phyloP scores from a whole-genome alignment of 2,797 vertebrate species.

The Apogon talboti region DNA sequence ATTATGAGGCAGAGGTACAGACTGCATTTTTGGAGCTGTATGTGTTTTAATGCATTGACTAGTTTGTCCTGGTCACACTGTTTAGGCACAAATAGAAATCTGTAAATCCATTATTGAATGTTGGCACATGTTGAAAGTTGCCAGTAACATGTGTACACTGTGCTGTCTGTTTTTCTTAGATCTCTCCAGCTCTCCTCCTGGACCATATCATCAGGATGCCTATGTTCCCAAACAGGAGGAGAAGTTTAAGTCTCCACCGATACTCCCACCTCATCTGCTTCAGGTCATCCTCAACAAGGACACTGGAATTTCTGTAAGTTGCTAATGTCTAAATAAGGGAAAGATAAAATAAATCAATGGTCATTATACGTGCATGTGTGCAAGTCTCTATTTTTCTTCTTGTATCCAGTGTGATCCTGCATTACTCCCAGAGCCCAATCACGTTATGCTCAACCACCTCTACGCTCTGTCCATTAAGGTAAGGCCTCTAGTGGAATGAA shows the following conservation, averaged over 20 bases:
- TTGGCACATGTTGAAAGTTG: too few relatives aligned
- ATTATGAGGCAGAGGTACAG: background rate
- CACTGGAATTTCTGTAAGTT: constrained; percentile 96
- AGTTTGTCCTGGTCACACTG: background rate
- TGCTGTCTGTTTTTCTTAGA: constrained; percentile 75
- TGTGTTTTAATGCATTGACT: too few relatives aligned
- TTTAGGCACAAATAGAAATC: too few relatives aligned
- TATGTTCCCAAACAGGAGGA: constrained; percentile 94
- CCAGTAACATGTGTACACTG: too few relatives aligned
- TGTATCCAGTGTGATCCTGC: constrained; percentile 93
- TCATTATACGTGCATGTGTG: background rate
- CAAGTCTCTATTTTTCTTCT: constrained; percentile 15
- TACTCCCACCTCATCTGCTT: constrained; percentile 95
- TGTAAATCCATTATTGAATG: too few relatives aligned
- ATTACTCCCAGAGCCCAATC: constrained; percentile 96
- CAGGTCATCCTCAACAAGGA: constrained; percentile 99
- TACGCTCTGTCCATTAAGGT: constrained; percentile 99
- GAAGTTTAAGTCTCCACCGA: constrained; percentile 93
- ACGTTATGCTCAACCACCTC: constrained; percentile 98
- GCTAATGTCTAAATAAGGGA: background rate
- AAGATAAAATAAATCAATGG: too few relatives aligned
- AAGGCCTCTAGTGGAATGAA: constrained; percentile 23
- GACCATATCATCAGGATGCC: constrained; percentile 95
- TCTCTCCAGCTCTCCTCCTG: constrained; percentile 95
- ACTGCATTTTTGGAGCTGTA: background rate